These are phyloP conservation scores for Trididemnum clinides DNA, from an alignment of 23 tunicate genomes.

Conservation along the genomic window DNA sequence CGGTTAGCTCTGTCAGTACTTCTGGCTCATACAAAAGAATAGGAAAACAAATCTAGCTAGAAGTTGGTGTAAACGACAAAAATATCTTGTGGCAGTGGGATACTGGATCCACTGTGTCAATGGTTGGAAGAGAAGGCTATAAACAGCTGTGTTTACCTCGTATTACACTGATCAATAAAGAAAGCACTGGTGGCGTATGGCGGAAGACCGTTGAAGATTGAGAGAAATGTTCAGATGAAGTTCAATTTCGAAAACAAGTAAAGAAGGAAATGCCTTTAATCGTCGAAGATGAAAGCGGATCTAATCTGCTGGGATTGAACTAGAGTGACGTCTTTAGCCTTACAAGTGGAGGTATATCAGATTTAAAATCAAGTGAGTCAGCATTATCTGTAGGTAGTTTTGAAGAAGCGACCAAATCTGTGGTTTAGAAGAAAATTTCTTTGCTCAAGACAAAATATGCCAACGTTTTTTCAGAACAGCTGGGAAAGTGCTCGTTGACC, in stretches of 20 bases:
- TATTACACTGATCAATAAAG: background rate
- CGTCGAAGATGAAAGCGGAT: background rate
- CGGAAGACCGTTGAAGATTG: background rate
- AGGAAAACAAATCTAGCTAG: conserved; percentile 2
- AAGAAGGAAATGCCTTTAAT: background rate
- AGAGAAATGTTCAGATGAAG: conserved; percentile 9
- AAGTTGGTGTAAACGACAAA: background rate
- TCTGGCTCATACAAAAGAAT: background rate
- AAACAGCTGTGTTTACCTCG: background rate
- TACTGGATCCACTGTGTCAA: conserved; percentile 8
- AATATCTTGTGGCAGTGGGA: conserved; percentile 11
- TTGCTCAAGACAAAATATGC: background rate
- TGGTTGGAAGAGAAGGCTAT: background rate
- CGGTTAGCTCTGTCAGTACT: background rate
- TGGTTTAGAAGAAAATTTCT: no score
- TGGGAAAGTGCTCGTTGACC: background rate
- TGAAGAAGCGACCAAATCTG: no score
- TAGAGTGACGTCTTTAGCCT: background rate
- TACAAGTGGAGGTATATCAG: background rate
- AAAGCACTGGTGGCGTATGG: background rate
- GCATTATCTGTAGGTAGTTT: no score
- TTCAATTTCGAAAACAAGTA: background rate
- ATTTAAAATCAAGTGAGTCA: no score
- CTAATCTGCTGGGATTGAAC: background rate
- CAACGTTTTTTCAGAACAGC: background rate